phyloP scores from a whole-genome alignment of 2,888 invertebrate species.

The Drosophila dives region DNA sequence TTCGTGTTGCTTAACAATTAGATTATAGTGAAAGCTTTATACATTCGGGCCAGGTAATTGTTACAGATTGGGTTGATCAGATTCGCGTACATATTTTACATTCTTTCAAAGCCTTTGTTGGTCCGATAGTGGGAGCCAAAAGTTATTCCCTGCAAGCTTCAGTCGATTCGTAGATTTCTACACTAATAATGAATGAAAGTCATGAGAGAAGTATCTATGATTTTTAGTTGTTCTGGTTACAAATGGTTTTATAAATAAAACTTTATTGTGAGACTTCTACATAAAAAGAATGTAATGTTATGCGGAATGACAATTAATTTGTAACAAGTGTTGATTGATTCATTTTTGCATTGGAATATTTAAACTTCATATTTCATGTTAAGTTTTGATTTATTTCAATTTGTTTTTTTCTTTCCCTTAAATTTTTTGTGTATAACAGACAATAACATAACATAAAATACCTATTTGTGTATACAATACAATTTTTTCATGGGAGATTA shows the following conservation, averaged over 20 bases:
- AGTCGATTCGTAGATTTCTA: constrained; percentile 4
- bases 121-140: constrained; percentile 1
- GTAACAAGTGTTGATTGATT: constrained; percentile 31
- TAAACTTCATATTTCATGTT: constrained; percentile 30
- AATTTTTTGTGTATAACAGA: constrained; percentile 40
- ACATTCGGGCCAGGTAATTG: constrained; percentile 36
- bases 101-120: constrained; percentile 11
- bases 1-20: constrained; percentile 43
- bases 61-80: constrained; percentile 33
- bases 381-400: constrained; percentile 39
- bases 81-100: constrained; percentile 30
- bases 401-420: constrained; percentile 12
- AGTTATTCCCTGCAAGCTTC: constrained; percentile 16
- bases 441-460: constrained; percentile 61
- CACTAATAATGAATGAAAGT: constrained; percentile 12
- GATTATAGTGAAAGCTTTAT: constrained; percentile 42
- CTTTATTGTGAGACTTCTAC: constrained; percentile 30
- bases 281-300: constrained; percentile 28
- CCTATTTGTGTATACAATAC: constrained; percentile 25
- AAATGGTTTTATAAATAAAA: constrained; percentile 32
- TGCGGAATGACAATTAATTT: constrained; percentile 48
- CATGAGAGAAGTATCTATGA: constrained; percentile 1
- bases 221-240: constrained; percentile 8
- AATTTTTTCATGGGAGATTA: constrained; percentile 10
- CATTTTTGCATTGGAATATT: constrained; percentile 35